Conservation (phyloP, 2,888 invertebrate species). For the Trichogramma dendrolimi region DNA sequence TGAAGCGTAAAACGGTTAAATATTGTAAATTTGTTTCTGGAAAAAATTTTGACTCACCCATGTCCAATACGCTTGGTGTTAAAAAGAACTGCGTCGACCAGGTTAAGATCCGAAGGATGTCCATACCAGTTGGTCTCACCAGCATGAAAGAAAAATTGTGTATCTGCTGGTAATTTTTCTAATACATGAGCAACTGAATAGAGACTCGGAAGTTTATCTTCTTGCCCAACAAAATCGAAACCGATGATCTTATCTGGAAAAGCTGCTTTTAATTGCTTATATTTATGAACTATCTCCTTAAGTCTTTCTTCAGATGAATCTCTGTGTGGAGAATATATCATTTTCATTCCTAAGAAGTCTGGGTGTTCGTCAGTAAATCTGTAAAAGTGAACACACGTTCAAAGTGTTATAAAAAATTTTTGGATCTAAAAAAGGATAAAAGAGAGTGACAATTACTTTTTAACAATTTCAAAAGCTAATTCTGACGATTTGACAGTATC, state of each 20-base stretch:
- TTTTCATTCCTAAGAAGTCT: constrained; percentile 64
- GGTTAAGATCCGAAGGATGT: constrained; percentile 63
- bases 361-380: constrained; percentile 60
- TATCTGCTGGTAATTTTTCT: constrained; percentile 33
- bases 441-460: constrained; percentile 60
- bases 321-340: constrained; percentile 66
- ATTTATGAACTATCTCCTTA: neutral
- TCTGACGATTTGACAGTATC: constrained; percentile 57
- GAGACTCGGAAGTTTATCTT: constrained; percentile 66
- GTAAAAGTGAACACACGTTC: neutral
- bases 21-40: neutral
- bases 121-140: constrained; percentile 78
- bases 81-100: constrained; percentile 71
- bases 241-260: constrained; percentile 54
- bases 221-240: constrained; percentile 77
- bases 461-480: constrained; percentile 40
- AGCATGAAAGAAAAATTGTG: constrained; percentile 75
- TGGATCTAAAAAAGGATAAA: constrained; percentile 43
- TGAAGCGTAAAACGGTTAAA: neutral
- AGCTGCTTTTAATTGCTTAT: neutral
- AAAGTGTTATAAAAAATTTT: neutral
- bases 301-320: constrained; percentile 24
- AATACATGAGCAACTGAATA: constrained; percentile 60
- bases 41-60: constrained; percentile 54
- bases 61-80: constrained; percentile 75